A percentile compares a stretch with the other conserved stretches of the same genome.
These are phyloP conservation scores for Geophilus truncorum DNA, from an alignment of 2,888 invertebrate genomes.

Conservation along the genomic window DNA sequence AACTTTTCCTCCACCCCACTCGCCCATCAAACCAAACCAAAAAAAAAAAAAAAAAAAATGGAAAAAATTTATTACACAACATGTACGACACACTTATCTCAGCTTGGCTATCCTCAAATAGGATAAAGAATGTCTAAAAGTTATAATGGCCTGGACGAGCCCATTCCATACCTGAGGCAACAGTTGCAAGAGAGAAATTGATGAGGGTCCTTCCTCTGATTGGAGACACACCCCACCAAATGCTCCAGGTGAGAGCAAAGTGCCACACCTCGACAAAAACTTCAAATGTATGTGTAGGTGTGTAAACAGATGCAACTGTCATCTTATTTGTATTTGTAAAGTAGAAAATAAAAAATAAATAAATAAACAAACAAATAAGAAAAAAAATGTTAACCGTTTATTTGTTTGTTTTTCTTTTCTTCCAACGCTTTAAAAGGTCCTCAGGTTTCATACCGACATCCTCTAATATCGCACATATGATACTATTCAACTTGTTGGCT, in stretches of 20 bases:
- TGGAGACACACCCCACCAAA: not conserved
- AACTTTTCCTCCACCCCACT: not conserved
- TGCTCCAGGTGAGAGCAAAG: not conserved
- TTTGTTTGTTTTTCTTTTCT: no score
- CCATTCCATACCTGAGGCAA: not conserved
- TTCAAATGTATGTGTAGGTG: not conserved
- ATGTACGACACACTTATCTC: not conserved
- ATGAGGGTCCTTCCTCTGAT: slow-evolving; percentile 16
- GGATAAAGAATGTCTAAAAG: not conserved
- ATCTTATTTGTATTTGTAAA: no score
- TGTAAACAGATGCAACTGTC: not conserved
- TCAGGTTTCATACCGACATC: not conserved
- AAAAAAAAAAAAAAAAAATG: not conserved
- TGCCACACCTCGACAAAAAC: not conserved
- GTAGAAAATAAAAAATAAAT: no score
- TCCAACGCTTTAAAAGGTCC: no score
- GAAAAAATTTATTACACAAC: not conserved
- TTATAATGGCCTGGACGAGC: not conserved
- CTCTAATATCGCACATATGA: not conserved
- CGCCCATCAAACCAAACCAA: not conserved
- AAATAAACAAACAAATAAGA: no score
- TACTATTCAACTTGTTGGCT: not conserved
- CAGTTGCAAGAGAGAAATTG: not conserved
- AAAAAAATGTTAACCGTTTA: not conserved
- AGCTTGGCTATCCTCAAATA: not conserved